Evolutionary conservation across 2,888 invertebrate species (phyloP), one percentile per base, ranked within the genome.

Genomic region (Nowickia ferox): DNA sequence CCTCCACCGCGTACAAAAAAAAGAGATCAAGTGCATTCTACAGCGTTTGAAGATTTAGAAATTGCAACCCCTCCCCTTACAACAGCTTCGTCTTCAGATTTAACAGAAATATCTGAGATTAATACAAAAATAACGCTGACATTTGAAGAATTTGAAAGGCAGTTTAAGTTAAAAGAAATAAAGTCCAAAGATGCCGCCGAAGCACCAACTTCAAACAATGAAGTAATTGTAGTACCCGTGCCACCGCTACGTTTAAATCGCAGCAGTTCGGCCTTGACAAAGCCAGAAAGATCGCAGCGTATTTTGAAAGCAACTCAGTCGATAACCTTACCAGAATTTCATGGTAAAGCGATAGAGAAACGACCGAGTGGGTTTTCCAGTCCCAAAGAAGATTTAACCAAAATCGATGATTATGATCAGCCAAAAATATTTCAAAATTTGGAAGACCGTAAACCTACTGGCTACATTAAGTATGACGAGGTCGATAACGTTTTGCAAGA

Each of bases 391-490:
- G 76, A 84, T 82, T 71, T 84, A 40, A 66, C 83, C 8, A 71
- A 79, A 55, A 61, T 68, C 8, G 78, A 82, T 46, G 72, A 68
- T 0, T 86, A 83, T 10, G 87, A 82, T 30, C 53, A 81, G n/a
- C 8, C 80, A 4, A 42, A 77, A 68, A 53, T 77, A 13, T 69
- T 87, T 40, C 87, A 87, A 83, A 69, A 66, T 59, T 75, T 87
- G 80, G 68, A 81, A 44, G 79, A 87, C 30, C 22, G 82, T 48
- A 22, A 89, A 68, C 78, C 90, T 84, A 88, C 88, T 0, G 88
- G 89, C 3, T 92, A 92, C 80, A 87, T 91, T 0, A 90, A 90
- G 68, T 91, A 91, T 53, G 91, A 91, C 40, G 88, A 87, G 55
- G 89, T 90, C 3, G 91, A 91, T 74, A 11, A n/a, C 38, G 81